A percentile compares a stretch with the other conserved stretches of the same genome.
These are phyloP conservation scores for Sebastolobus altivelis DNA, from an alignment of 2,797 vertebrate genomes.

Conservation along the genomic window DNA sequence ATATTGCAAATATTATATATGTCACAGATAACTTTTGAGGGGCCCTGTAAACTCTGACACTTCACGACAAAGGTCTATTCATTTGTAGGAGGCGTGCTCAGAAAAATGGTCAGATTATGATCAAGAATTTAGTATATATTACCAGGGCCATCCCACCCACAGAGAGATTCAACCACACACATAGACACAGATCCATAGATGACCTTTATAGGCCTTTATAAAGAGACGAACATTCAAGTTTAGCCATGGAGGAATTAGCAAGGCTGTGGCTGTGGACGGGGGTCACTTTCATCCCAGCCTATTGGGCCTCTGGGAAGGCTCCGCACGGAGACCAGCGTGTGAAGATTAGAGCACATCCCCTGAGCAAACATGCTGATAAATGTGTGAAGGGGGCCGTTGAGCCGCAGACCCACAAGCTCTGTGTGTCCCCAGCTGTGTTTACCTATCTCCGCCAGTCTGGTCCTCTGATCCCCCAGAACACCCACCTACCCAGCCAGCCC, in stretches of 20 bases:
- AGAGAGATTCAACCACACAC: constrained; percentile 49
- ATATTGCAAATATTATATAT: neutral
- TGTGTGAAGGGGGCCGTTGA: constrained; percentile 61
- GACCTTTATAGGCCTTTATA: constrained; percentile 50
- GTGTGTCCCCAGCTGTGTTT: constrained; percentile 85
- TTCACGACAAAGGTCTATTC: neutral
- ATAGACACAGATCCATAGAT: constrained; percentile 49
- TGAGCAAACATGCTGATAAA: constrained; percentile 82
- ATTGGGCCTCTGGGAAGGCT: constrained; percentile 52
- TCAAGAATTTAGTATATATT: constrained; percentile 36
- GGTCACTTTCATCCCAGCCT: constrained; percentile 69
- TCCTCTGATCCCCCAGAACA: constrained; percentile 58
- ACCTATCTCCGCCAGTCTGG: constrained; percentile 64
- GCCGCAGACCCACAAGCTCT: constrained; percentile 56
- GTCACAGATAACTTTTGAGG: neutral
- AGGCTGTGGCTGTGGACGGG: constrained; percentile 45
- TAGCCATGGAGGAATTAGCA: constrained; percentile 65
- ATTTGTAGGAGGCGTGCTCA: neutral
- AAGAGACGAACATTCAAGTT: constrained; percentile 63
- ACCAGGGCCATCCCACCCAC: constrained; percentile 67
- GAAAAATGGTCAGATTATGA: constrained; percentile 28
- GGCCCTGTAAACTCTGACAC: neutral
- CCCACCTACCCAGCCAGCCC: constrained; percentile 36
- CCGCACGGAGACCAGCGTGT: constrained; percentile 56
- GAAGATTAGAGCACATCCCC: constrained; percentile 82